Conservation (phyloP, 2,797 vertebrate genomes). For the Trachops cirrhosus region DNA sequence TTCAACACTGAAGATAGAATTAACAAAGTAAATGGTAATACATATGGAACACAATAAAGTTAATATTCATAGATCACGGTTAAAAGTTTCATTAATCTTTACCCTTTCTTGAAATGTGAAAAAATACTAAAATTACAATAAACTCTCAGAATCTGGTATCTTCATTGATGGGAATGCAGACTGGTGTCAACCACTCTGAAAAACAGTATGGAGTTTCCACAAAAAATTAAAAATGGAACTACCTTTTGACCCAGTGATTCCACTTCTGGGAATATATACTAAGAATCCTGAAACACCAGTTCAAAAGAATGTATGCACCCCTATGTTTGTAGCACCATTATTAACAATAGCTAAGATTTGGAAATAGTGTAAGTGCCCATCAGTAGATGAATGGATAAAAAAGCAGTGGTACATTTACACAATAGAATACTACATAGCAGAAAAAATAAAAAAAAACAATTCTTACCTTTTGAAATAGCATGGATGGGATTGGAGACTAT, state of each 20-base stretch:
- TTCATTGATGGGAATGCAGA: neutral
- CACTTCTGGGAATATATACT: neutral
- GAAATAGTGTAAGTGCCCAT: neutral
- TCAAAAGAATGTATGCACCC: neutral
- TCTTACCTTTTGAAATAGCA: neutral
- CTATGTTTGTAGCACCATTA: neutral
- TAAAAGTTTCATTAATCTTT: neutral
- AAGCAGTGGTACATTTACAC: neutral
- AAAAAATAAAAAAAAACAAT: neutral
- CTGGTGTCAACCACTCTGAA: neutral
- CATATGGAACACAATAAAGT: neutral
- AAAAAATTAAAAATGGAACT: neutral
- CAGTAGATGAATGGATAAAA: neutral
- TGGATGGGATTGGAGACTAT: neutral
- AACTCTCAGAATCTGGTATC: neutral
- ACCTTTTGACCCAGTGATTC: neutral
- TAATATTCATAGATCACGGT: neutral
- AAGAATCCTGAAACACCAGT: neutral
- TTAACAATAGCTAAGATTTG: neutral
- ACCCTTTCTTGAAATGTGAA: neutral
- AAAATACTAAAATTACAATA: neutral
- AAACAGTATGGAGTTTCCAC: neutral
- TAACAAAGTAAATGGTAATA: neutral
- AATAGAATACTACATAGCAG: neutral
- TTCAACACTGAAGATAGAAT: neutral